These are phyloP conservation scores for Columbina picui DNA, from an alignment of 2,113 vertebrate species.

Conservation along the genomic window DNA sequence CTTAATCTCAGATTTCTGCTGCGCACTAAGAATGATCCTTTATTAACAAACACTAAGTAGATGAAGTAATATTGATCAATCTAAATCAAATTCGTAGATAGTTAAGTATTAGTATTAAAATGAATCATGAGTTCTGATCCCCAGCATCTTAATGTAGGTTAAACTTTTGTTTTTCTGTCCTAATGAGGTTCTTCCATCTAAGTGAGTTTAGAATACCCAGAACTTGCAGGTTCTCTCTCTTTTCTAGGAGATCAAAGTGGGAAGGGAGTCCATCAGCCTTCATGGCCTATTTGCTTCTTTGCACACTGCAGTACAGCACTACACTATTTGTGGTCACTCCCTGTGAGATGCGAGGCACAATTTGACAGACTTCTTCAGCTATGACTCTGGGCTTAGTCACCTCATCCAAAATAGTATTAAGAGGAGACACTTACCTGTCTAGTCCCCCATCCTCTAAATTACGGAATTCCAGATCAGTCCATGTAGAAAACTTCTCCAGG, in stretches of 20 bases:
- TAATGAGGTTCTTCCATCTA: not conserved
- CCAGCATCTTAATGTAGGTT: not conserved
- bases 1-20: not conserved
- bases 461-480: conserved; percentile 71
- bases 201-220: not conserved
- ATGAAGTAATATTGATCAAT: not conserved
- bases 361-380: not conserved
- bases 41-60: not conserved
- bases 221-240: not conserved
- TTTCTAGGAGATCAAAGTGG: not conserved
- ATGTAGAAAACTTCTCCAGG: conserved; percentile 80
- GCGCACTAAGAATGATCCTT: not conserved
- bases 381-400: not conserved
- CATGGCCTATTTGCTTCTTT: not conserved
- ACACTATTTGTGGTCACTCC: not conserved
- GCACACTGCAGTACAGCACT: not conserved
- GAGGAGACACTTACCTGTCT: conserved; percentile 59
- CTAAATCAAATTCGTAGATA: not conserved
- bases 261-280: not conserved
- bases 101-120: not conserved
- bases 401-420: not conserved
- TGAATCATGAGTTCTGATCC: not conserved
- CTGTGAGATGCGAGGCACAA: fast-evolving
- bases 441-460: conserved; percentile 78
- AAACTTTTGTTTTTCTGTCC: not conserved